Evolutionary conservation across 2,797 vertebrate genomes (phyloP).

Genomic region (Cirrhinus molitorella): DNA sequence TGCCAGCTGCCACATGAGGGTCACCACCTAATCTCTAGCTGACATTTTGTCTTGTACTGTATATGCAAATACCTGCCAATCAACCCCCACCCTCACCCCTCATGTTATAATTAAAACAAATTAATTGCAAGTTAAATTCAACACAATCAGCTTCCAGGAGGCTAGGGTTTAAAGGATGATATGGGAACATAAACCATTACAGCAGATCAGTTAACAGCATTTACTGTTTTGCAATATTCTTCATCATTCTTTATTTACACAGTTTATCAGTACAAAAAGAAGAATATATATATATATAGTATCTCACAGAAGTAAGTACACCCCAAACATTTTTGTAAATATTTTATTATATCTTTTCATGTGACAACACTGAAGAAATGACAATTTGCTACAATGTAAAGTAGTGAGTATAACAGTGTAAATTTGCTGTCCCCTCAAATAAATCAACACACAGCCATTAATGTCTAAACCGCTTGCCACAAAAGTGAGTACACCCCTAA

Average conservation of each 20-base stretch:
- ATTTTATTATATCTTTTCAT: too few relatives aligned
- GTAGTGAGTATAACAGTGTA: too few relatives aligned
- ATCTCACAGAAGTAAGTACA: too few relatives aligned
- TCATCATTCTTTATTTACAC: slow-evolving; percentile 60
- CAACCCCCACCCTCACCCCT: slow-evolving; percentile 70
- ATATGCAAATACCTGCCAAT: slow-evolving; percentile 85
- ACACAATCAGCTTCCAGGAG: slow-evolving; percentile 77
- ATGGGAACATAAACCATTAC: slow-evolving; percentile 53
- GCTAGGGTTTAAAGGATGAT: slow-evolving; percentile 78
- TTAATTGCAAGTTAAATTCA: slow-evolving; percentile 80
- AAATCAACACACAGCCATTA: too few relatives aligned
- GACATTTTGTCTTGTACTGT: slow-evolving; percentile 79
- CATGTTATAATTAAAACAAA: slow-evolving; percentile 85
- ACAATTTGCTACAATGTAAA: too few relatives aligned
- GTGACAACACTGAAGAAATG: too few relatives aligned
- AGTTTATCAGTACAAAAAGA: slow-evolving; percentile 56
- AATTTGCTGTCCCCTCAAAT: too few relatives aligned
- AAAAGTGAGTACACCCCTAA: too few relatives aligned
- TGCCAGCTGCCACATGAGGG: slow-evolving; percentile 77
- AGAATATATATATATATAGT: too few relatives aligned
- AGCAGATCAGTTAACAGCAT: slow-evolving; percentile 43
- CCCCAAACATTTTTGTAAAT: too few relatives aligned
- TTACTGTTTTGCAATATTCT: slow-evolving; percentile 30
- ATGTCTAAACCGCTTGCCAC: too few relatives aligned
- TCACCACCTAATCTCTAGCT: slow-evolving; percentile 78